Conservation (phyloP, 2,113 vertebrate genomes). For the Forbesichthys papilliferus region DNA sequence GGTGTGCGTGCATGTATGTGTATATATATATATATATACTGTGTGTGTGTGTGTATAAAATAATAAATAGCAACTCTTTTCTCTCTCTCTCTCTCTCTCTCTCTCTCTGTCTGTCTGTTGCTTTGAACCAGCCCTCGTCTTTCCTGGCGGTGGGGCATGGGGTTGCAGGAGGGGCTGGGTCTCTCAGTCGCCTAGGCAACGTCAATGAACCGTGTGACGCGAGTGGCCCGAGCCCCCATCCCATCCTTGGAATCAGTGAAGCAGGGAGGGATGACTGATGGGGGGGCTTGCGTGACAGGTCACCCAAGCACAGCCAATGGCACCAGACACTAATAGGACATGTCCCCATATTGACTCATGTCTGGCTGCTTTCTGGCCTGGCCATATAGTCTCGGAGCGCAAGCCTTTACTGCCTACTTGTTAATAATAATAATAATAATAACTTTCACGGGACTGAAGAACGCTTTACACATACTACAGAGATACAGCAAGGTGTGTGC, state of each 20-base stretch:
- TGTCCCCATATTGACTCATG: too few species aligned
- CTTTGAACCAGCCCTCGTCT: slow-evolving; percentile 11
- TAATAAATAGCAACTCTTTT: not conserved
- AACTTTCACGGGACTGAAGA: too few species aligned
- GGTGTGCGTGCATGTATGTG: too few species aligned
- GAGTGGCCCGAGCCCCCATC: slow-evolving; percentile 52
- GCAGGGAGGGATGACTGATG: slow-evolving; percentile 32
- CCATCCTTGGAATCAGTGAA: slow-evolving; percentile 49
- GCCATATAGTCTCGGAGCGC: too few species aligned
- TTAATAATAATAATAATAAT: too few species aligned
- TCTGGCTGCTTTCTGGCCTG: too few species aligned
- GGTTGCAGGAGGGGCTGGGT: slow-evolving; percentile 54
- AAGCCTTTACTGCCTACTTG: too few species aligned
- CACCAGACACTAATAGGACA: slow-evolving; percentile 19
- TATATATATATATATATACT: too few species aligned
- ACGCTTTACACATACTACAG: too few species aligned
- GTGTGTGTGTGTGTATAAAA: not conserved
- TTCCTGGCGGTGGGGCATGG: slow-evolving; percentile 33
- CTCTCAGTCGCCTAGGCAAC: slow-evolving; percentile 63
- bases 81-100: not conserved
- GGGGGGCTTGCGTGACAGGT: slow-evolving; percentile 32
- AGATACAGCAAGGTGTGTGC: too few species aligned
- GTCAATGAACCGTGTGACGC: slow-evolving; percentile 56
- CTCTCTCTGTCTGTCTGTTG: not conserved
- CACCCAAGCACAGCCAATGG: slow-evolving; percentile 50